These are phyloP conservation scores for Dorcus hopei DNA, from an alignment of 2,888 invertebrate genomes.

Conservation along the genomic window DNA sequence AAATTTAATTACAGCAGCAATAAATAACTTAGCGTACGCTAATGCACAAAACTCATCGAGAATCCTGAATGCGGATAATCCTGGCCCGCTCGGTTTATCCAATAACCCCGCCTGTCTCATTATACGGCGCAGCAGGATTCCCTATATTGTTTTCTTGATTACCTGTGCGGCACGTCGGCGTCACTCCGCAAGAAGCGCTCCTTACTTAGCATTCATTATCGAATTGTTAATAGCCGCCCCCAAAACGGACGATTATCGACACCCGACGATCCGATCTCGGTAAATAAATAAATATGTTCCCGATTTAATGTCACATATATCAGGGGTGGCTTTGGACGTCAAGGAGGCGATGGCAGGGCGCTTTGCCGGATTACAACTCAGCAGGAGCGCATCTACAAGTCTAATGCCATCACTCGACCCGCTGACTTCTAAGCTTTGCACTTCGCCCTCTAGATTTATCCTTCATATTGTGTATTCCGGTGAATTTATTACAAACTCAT, in stretches of 20 bases:
- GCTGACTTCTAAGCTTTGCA: slow-evolving; percentile 31
- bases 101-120: slow-evolving; percentile 42
- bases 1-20: slow-evolving; percentile 32
- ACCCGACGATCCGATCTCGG: not conserved
- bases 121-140: slow-evolving; percentile 47
- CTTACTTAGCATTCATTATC: slow-evolving; percentile 4
- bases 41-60: slow-evolving; percentile 29
- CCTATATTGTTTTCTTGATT: slow-evolving; percentile 54
- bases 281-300: slow-evolving; percentile 8
- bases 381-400: slow-evolving; percentile 51
- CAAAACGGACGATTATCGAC: slow-evolving; percentile 3
- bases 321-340: slow-evolving; percentile 29
- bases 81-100: slow-evolving; percentile 36
- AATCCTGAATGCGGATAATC: slow-evolving; percentile 42
- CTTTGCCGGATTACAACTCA: slow-evolving; percentile 39
- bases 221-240: not conserved
- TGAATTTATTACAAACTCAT: slow-evolving; percentile 2
- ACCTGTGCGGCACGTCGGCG: slow-evolving; percentile 33
- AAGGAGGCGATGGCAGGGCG: slow-evolving; percentile 29
- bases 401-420: slow-evolving; percentile 49
- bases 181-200: slow-evolving; percentile 9
- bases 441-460: slow-evolving; percentile 23
- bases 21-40: slow-evolving; percentile 31
- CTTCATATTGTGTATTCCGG: slow-evolving; percentile 24
- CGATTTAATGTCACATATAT: slow-evolving; percentile 15